Evolutionary conservation across 2,797 vertebrate genomes (phyloP), one percentile per base, ranked within the genome.

Genomic region (Leptodactylus fallax): DNA sequence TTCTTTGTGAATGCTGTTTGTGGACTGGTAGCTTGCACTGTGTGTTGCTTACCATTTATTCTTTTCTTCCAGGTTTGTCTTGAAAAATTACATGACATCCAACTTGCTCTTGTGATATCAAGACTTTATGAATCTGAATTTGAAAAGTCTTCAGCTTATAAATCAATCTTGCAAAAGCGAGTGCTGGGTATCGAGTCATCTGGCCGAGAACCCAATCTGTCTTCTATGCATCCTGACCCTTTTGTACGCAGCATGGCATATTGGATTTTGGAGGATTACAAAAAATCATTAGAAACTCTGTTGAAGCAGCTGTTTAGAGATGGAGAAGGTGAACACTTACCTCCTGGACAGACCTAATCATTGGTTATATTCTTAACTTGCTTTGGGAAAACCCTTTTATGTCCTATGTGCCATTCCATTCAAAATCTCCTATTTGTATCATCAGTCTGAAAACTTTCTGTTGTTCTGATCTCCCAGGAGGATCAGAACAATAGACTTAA

Each of bases 231-330:
- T 87, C 91, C 83, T 80, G 98, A 99, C 92, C 97, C 98, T 14
- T 99, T 99, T 92, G 94, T 99, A 60, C 95, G 98, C 63, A 99
- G 98, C 93, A 97, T 99, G 95, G 96, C 98, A n/a, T 94, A 96
- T 91, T 99, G 98, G 98, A 97, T 99, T 90, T 95, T 99, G 89
- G 97, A 99, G 92, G 96, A 99, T 91, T 99, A 99, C 93, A 95
- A 96, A 91, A 94, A 90, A 88, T 97, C 98, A 61, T 93, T 99
- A 93, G 97, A 99, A 91, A 98, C 98, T 56, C 94, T 99, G 82
- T 96, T 99, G 67, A 97, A 96, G 58, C 96, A 97, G 87, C 94
- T 96, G n/a, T n/a, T 85, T 90, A 92, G 90, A 90, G 89, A 92
- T 65, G 90, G 91, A 90, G 89, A 90, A 91, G 94, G 94, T 95